Evolutionary conservation across 2,888 invertebrate genomes (phyloP).

Genomic region (Gymnocheta viridis): DNA sequence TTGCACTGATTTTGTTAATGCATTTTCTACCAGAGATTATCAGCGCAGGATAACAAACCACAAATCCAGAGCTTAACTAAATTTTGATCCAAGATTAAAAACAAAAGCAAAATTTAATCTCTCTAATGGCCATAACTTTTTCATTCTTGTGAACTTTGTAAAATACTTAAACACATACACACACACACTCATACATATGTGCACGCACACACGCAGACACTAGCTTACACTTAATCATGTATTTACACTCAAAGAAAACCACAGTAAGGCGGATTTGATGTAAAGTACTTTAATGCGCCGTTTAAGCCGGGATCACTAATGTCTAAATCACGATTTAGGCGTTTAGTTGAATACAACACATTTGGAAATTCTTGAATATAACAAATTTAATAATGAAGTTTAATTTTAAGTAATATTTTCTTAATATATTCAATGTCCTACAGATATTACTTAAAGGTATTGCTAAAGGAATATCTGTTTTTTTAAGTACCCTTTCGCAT

Average conservation of each 20-base stretch:
- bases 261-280: neutral
- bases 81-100: constrained; percentile 33
- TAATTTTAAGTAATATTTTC: constrained; percentile 53
- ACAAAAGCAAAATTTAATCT: neutral
- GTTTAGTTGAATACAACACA: neutral
- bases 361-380: neutral
- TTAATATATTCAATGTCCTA: neutral
- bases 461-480: neutral
- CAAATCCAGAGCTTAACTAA: constrained; percentile 30
- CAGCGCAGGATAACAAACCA: constrained; percentile 30
- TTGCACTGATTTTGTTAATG: constrained; percentile 24
- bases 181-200: neutral
- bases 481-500: neutral
- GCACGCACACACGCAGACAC: too few species aligned
- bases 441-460: constrained; percentile 40
- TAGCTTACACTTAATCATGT: neutral
- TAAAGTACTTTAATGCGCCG: constrained; percentile 15
- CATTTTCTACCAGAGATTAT: neutral
- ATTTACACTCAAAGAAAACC: neutral
- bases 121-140: neutral
- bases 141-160: neutral
- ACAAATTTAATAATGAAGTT: neutral
- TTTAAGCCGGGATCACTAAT: constrained; percentile 26
- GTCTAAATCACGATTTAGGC: constrained; percentile 12
- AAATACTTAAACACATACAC: neutral